phyloP scores from a whole-genome alignment of 2,797 vertebrate genomes.

The Labroides dimidiatus region DNA sequence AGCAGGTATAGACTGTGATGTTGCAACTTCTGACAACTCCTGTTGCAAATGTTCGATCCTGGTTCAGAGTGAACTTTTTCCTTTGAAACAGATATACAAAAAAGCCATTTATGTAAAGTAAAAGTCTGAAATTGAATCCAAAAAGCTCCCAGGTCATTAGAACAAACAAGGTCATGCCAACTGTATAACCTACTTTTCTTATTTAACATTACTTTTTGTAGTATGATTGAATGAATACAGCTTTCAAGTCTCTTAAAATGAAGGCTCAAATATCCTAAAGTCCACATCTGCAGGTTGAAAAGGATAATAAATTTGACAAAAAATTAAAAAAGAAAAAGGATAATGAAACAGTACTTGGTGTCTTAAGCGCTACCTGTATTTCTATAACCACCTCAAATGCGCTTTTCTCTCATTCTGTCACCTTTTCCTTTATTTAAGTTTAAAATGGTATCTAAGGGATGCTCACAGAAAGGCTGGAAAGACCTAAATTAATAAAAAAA shows the following conservation, averaged over 20 bases:
- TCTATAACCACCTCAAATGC: too few relatives aligned
- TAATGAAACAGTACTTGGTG: neutral
- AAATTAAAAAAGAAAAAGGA: too few relatives aligned
- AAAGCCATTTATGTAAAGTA: neutral
- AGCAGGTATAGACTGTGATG: conserved; percentile 48
- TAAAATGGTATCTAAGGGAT: too few relatives aligned
- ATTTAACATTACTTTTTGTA: neutral
- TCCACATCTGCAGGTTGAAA: neutral
- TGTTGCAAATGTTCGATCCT: conserved; percentile 9
- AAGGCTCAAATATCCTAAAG: too few relatives aligned
- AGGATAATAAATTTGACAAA: neutral
- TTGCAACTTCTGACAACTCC: conserved; percentile 27
- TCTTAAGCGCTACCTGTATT: too few relatives aligned
- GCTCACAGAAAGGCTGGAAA: too few relatives aligned
- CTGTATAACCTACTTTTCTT: neutral
- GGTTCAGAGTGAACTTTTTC: conserved; percentile 7
- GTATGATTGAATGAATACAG: neutral
- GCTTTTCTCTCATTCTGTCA: too few relatives aligned
- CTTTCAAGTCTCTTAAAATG: neutral
- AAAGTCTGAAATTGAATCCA: conserved; percentile 3
- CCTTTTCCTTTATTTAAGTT: too few relatives aligned
- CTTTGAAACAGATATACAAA: neutral
- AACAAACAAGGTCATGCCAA: neutral
- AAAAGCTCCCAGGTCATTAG: neutral
- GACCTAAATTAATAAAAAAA: too few relatives aligned